Percentiles rank a stretch among this genome's conserved stretches.
These are phyloP conservation scores for Popillia japonica DNA, from an alignment of 1,140 invertebrate genomes.

Conservation along the genomic window DNA sequence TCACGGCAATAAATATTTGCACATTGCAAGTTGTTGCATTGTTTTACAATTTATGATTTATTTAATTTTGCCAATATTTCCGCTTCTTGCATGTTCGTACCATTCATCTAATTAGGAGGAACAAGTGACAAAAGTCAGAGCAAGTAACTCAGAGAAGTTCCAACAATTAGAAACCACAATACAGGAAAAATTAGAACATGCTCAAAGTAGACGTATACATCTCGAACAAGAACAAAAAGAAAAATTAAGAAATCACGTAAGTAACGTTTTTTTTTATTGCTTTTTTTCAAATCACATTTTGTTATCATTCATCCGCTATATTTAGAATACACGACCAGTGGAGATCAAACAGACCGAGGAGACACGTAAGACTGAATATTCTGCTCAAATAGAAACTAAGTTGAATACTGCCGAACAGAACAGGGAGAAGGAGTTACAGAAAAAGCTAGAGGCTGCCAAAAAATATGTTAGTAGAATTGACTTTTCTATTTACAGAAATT, in stretches of 20 bases:
- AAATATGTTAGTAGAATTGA: conserved; percentile 69
- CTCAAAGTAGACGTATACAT: conserved; percentile 72
- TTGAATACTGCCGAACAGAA: conserved; percentile 78
- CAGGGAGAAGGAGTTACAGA: conserved; percentile 80
- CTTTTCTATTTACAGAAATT: background rate
- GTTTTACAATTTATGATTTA: conserved; percentile 17
- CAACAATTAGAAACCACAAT: conserved; percentile 73
- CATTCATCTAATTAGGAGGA: conserved; percentile 67
- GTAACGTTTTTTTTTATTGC: conserved; percentile 56
- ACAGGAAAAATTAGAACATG: conserved; percentile 76
- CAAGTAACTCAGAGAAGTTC: conserved; percentile 70
- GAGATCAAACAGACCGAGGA: conserved; percentile 66
- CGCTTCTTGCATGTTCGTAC: conserved; percentile 45
- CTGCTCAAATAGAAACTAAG: conserved; percentile 77
- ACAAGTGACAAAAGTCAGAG: conserved; percentile 73
- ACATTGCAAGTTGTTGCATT: conserved; percentile 22
- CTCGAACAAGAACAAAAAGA: conserved; percentile 77
- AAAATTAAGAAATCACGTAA: conserved; percentile 78
- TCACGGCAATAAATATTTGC: conserved; percentile 12
- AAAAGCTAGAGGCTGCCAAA: conserved; percentile 79
- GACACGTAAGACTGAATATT: conserved; percentile 71
- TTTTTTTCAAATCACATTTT: conserved; percentile 19
- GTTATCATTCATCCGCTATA: conserved; percentile 30
- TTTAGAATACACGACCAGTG: conserved; percentile 52
- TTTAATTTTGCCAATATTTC: conserved; percentile 30